Base-by-base conservation (phyloP, 2,113 vertebrate genomes). In the Urocolius indicus region DNA sequence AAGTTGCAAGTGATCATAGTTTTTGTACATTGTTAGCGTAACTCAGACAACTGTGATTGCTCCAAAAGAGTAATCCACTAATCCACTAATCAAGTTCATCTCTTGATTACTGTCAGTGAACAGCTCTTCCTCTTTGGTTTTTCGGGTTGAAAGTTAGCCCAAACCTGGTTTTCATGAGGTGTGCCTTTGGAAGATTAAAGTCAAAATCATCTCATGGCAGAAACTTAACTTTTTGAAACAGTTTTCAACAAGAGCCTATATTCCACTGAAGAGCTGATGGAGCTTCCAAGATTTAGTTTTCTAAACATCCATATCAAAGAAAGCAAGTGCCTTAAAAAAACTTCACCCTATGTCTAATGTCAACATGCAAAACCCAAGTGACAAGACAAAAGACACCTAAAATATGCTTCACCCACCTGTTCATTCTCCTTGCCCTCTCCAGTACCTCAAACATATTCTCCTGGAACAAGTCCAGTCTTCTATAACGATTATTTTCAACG, bases 401-500 rank as follows among this genome's bases (percentile, higher is more conserved):
- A 59, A 57, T 20, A 88, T 2, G 48, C 58, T 95, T 90, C 51
- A 69, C 97, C 97, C 95, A 99, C 99, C 99, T 98, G 91, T 99
- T 99, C 97, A 99, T 98, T 52, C 98, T 98, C 69, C 99, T 98
- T 84, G 99, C 99, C 74, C 99, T 98, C 96, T 99, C 99, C 90
- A 99, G 95, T 67, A 99, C 99, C 96, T 99, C 99, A 97, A 99
- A 99, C 99, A 99, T 99, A 91, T 99, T 99, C 85, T 99, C 99
- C 98, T 99, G 99, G 97, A 99, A 99, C 74, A 99, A 98, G 48
- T 99, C 99, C 68, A 99, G 89, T 79, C 99, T 98, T 91, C 98
- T 99, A 57, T 99, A 99, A 48, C 98, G 98, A 54, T 98, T 99
- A 94, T 98, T 98, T 95, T 99, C 99, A 86, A 99, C 99, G 54